phyloP scores from a whole-genome alignment of 2,113 vertebrate genomes.

The Microtus richardsoni region DNA sequence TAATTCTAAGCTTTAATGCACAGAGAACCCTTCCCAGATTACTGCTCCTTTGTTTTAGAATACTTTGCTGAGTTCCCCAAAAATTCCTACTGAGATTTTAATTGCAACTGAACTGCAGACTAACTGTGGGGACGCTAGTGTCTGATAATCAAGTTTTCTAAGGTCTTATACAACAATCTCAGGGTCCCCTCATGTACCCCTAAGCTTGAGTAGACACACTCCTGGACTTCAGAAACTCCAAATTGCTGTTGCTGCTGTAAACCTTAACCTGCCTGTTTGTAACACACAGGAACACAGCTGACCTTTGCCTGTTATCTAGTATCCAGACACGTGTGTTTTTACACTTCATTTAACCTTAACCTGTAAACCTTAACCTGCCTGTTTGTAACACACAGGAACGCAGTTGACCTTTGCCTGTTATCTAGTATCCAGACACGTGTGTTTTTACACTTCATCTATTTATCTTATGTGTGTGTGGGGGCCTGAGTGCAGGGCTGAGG shows the following conservation, averaged over 20 bases:
- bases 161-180: not conserved
- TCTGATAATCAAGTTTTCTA: not conserved
- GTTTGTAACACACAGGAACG: not conserved
- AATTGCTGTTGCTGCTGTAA: slow-evolving; percentile 26
- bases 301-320: not conserved
- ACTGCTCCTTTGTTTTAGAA: slow-evolving; percentile 18
- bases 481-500: not conserved
- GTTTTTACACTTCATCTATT: not conserved
- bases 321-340: not conserved
- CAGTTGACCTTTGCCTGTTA: slow-evolving; percentile 3
- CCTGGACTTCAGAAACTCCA: not conserved
- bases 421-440: not conserved
- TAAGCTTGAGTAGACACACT: not conserved
- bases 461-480: not conserved
- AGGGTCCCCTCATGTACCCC: not conserved
- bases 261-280: not conserved
- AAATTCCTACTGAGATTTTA: not conserved
- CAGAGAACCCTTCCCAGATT: not conserved
- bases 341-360: too few relatives aligned
- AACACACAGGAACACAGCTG: not conserved
- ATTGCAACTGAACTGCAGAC: not conserved
- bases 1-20: not conserved
- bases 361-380: slow-evolving; percentile 3
- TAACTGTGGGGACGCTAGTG: not conserved
- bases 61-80: slow-evolving; percentile 21